Evolutionary conservation across 2,113 vertebrate genomes (phyloP).

Genomic region (Sinosuthora webbiana): DNA sequence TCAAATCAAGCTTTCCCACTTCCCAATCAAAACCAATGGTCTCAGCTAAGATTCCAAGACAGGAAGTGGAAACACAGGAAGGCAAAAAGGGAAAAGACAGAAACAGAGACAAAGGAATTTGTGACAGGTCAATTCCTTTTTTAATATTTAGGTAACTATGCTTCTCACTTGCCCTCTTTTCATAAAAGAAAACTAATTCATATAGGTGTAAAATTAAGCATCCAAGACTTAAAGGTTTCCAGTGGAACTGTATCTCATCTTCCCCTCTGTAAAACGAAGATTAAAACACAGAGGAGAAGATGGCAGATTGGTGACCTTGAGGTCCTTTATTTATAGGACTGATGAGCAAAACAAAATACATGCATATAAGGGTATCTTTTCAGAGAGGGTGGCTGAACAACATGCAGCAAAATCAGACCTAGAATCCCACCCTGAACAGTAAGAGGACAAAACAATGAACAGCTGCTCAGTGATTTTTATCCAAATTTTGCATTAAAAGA

Average conservation of each 20-base stretch:
- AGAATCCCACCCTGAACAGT: neutral
- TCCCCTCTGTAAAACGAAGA: neutral
- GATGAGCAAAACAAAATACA: neutral
- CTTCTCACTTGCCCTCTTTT: neutral
- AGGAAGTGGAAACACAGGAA: neutral
- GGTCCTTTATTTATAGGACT: neutral
- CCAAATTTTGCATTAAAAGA: neutral
- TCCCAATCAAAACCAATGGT: neutral
- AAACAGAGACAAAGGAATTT: neutral
- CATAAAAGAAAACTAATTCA: neutral
- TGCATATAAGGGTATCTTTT: neutral
- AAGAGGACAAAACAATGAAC: neutral
- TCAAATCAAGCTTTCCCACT: neutral
- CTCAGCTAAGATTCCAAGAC: neutral
- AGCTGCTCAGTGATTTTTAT: neutral
- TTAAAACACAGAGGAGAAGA: neutral
- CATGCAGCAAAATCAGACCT: neutral
- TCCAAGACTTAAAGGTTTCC: neutral
- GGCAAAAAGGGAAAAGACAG: neutral
- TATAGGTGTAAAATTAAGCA: neutral
- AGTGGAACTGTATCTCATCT: neutral
- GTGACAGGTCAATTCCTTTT: neutral
- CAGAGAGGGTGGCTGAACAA: neutral
- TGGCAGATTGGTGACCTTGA: neutral
- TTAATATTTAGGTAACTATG: neutral